Base-by-base conservation (phyloP, 1,140 invertebrate species). In the Paracyclopina nana region DNA sequence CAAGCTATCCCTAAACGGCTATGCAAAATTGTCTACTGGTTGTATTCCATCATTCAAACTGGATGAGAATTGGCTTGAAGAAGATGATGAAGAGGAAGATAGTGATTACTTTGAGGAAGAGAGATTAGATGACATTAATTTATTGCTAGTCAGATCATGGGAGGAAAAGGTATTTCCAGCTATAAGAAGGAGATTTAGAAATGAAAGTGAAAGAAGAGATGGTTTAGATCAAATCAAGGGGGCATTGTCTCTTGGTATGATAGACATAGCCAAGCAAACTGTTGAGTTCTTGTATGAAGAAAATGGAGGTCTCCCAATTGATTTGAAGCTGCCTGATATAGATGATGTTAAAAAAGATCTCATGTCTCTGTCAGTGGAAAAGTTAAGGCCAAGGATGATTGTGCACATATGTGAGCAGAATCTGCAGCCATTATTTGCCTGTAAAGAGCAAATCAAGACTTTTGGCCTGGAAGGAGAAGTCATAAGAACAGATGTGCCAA, bases 281-380 rank as follows among this genome's bases (percentile, higher is more conserved):
- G 65, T 68, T 1, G 66, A 68, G 49, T 67, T 65, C 55, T 56
- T 68, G 2, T 68, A 68, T 58, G 66, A 68, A 55, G 66, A 68
- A 50, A 66, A 65, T 56, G 65, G 65, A 11, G 65, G 64, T 1
- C 62, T 68, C 24, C 66, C 66, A 6, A 55, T 62, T 12, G 66
- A 68, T 51, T 59, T 68, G 34, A 63, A 66, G 50, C 60, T 68
- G 27, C 66, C 66, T 5, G 67, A 64, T 14, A 60, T 67, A 45
- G 65, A 66, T 12, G 65, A 68, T 51, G 65, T 68, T 30, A 64
- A 63, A 29, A 63, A 64, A 48, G 66, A 66, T 46, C 50, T 62
- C 14, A 61, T 63, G 12, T 64, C 62, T 53, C 66, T 66, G 50
- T 63, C 63, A 6, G 62, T 66, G 44, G 65, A 67, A 18, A 55